Percentiles rank a stretch among this genome's conserved stretches.
These are phyloP conservation scores for Dolichomitus sp. DNA, from an alignment of 2,888 invertebrate genomes.

Conservation along the genomic window DNA sequence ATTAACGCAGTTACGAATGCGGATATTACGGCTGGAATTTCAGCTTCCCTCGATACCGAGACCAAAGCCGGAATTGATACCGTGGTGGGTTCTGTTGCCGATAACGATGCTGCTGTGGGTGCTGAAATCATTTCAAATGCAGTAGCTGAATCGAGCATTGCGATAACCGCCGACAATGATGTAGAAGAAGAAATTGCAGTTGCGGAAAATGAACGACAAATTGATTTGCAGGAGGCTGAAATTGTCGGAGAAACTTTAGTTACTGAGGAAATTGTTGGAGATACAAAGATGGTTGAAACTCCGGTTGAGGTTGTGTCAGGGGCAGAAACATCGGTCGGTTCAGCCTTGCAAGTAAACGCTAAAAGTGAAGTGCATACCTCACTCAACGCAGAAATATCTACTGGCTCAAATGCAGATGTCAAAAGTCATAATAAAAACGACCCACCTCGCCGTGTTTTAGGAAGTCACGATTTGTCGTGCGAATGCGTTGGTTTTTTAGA, in stretches of 20 bases:
- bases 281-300: not conserved
- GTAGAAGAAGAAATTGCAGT: not conserved
- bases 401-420: not conserved
- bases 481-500: not conserved
- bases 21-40: not conserved
- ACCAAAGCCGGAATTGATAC: not conserved
- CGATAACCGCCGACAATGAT: not conserved
- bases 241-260: not conserved
- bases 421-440: not conserved
- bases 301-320: not conserved
- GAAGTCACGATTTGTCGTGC: not conserved
- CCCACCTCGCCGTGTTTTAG: not conserved
- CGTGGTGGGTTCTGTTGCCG: not conserved
- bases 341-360: conserved; percentile 1
- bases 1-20: conserved; percentile 12
- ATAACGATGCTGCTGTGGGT: not conserved
- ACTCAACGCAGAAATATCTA: conserved; percentile 6
- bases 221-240: not conserved
- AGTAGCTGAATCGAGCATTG: not conserved
- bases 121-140: not conserved
- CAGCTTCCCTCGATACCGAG: not conserved
- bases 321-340: conserved; percentile 5
- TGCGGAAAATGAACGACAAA: conserved; percentile 9
- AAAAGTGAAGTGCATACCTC: not conserved
- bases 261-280: not conserved